These are phyloP conservation scores for Syritta pipiens DNA, from an alignment of 2,888 invertebrate genomes.

Conservation along the genomic window DNA sequence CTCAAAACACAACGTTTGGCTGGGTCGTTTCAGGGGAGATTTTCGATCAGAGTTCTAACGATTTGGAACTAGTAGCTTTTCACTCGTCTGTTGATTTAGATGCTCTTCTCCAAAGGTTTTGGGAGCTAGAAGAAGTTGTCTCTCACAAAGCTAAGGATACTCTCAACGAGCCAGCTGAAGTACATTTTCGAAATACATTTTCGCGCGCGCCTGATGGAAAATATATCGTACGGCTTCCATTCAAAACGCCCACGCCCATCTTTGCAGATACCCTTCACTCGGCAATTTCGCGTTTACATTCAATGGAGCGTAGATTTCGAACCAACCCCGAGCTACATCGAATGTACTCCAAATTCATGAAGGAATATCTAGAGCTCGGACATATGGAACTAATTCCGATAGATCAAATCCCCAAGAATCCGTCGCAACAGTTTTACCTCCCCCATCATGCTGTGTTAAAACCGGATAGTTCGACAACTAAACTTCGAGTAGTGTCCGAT, in stretches of 20 bases:
- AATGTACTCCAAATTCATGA: constrained; percentile 19
- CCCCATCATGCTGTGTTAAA: constrained; percentile 3
- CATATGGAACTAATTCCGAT: constrained; percentile 25
- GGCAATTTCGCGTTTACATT: constrained; percentile 10
- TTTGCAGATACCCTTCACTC: constrained; percentile 33
- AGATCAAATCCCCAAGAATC: not conserved
- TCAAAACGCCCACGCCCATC: constrained; percentile 13
- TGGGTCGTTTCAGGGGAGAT: constrained; percentile 12
- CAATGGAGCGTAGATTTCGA: constrained; percentile 27
- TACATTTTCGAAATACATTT: constrained; percentile 20
- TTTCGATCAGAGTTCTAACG: not conserved
- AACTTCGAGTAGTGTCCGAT: not conserved
- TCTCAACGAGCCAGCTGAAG: constrained; percentile 35
- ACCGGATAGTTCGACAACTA: constrained; percentile 2
- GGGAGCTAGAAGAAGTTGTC: constrained; percentile 13
- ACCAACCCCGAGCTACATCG: not conserved
- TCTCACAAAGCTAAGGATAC: constrained; percentile 16
- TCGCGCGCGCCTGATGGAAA: constrained; percentile 34
- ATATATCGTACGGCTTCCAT: constrained; percentile 38
- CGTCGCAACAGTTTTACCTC: not conserved
- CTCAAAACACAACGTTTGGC: constrained; percentile 2
- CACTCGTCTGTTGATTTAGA: not conserved
- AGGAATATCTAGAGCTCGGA: constrained; percentile 19
- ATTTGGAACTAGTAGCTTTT: not conserved
- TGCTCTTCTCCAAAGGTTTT: not conserved